Conservation (phyloP, 2,797 vertebrate genomes). For the Pogonophryne albipinna region DNA sequence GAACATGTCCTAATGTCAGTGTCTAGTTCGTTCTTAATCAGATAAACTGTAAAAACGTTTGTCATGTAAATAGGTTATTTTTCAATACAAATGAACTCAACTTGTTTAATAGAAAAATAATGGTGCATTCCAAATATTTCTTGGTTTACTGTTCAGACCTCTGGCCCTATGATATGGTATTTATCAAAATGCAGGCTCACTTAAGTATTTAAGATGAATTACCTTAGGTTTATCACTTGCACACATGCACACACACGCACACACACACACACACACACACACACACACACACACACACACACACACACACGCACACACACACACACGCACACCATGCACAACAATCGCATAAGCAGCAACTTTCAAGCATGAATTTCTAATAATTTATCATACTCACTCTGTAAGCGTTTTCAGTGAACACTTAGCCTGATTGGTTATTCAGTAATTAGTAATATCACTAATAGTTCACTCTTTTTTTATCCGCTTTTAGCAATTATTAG, state of each 20-base stretch:
- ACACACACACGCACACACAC: not conserved
- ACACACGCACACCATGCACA: not conserved
- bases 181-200: conserved; percentile 29
- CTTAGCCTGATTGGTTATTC: conserved; percentile 79
- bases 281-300: conserved; percentile 5
- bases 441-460: conserved; percentile 78
- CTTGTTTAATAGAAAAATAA: not conserved
- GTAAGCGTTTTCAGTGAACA: conserved; percentile 66
- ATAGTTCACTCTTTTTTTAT: conserved; percentile 73
- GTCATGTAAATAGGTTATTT: not conserved
- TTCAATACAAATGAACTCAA: not conserved
- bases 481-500: conserved; percentile 76
- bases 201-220: conserved; percentile 31
- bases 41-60: not conserved
- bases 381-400: conserved; percentile 66
- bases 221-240: conserved; percentile 15
- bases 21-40: not conserved
- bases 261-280: conserved; percentile 1
- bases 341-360: conserved; percentile 27
- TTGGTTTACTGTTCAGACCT: not conserved
- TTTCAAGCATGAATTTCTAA: conserved; percentile 34
- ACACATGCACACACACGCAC: conserved; percentile 1
- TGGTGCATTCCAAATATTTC: not conserved
- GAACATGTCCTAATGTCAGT: not conserved
- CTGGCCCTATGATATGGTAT: conserved; percentile 24